These are phyloP conservation scores for Exephanes ischioxanthus DNA, from an alignment of 2,888 invertebrate genomes.

Conservation along the genomic window DNA sequence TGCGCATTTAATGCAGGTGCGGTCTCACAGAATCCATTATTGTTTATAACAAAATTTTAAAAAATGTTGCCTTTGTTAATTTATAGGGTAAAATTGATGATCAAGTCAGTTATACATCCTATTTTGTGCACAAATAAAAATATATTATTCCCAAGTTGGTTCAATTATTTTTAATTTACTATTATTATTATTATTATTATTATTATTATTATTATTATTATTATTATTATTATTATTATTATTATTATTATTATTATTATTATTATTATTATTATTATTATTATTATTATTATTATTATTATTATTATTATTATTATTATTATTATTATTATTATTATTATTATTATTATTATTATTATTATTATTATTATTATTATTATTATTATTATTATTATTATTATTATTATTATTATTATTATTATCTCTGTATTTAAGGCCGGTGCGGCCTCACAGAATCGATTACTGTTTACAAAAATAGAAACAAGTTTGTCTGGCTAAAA, in stretches of 20 bases:
- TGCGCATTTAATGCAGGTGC: constrained; percentile 63
- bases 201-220: too few relatives aligned
- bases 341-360: neutral
- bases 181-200: too few relatives aligned
- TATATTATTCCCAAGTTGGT: too few relatives aligned
- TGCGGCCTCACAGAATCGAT: constrained; percentile 47
- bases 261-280: neutral
- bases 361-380: neutral
- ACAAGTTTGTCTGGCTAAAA: constrained; percentile 31
- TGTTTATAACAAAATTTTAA: constrained; percentile 47
- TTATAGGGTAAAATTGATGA: constrained; percentile 44
- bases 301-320: neutral
- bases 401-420: too few relatives aligned
- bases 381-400: too few relatives aligned
- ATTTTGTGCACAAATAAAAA: too few relatives aligned
- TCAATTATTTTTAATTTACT: neutral
- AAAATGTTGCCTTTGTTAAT: constrained; percentile 17
- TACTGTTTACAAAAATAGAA: constrained; percentile 58
- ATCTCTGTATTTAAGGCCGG: constrained; percentile 51
- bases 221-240: too few relatives aligned
- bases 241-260: neutral
- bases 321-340: too few relatives aligned
- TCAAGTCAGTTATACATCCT: neutral
- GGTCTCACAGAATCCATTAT: constrained; percentile 50
- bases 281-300: neutral